Base-by-base conservation (phyloP, 1,140 invertebrate species). In the Rhagoletis zephyria region DNA sequence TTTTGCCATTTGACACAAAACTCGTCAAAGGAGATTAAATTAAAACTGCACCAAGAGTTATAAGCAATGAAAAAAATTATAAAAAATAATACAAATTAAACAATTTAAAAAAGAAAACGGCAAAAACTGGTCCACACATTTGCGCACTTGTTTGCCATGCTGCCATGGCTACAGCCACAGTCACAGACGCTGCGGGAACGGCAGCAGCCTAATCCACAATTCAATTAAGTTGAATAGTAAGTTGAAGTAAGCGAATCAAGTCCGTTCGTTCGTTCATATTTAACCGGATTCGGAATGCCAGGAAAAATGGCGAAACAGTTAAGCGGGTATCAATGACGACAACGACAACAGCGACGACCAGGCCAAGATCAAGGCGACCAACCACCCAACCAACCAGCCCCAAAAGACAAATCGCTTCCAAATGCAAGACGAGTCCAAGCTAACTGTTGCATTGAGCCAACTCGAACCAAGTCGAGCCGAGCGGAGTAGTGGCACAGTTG, bases 141-240 rank as follows among this genome's bases (percentile, higher is more conserved):
- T 81, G 51, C 48, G 74, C 74, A 56, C 74, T 81, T 81, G 74
- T 81, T 81, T 81, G 48, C 10, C 16, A 9, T 6, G n/a, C 48
- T n/a, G 48, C 48, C 61, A 63, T 14, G 12, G 61, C 61, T 14
- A 63, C 61, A n/a, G 61, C 61, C 4, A 56, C 48, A n/a, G 45
- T 56, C n/a, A 81, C 45, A n/a, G 74, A 16, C 51, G 48, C 67
- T 16, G 6, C 67, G 4, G 48, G 6, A 81, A 48, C 74, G 56
- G 74, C 74, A 81, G 74, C 74, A 56, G 74, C 74, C 74, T 81
- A 81, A 81, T 81, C 74, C 74, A 56, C 74, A 81, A 81, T 81
- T 81, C 74, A 81, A 81, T 81, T 81, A 81, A 51, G 74, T 74
- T 74, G 67, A 74, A 74, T 74, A 48, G 67, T 74, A 74, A 74